A percentile compares a stretch with the other conserved stretches of the same genome.
These are phyloP conservation scores for Varecia variegata DNA, from an alignment of 2,797 vertebrate genomes.

Conservation along the genomic window DNA sequence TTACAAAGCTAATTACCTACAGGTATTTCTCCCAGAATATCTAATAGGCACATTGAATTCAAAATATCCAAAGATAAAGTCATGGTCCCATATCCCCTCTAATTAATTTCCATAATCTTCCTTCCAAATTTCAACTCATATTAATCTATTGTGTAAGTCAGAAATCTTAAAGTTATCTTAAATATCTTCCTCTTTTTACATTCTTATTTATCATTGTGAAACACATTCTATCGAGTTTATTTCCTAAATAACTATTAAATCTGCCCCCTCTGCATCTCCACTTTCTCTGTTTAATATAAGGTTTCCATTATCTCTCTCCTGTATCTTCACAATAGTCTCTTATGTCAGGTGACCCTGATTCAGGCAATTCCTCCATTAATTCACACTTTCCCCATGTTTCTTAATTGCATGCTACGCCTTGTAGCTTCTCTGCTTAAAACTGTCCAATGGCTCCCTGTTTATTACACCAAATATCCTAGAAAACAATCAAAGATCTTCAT, in stretches of 20 bases:
- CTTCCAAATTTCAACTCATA: background rate
- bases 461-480: background rate
- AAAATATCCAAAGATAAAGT: slow-evolving; percentile 17
- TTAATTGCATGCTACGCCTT: background rate
- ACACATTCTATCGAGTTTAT: background rate
- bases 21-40: background rate
- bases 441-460: background rate
- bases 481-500: background rate
- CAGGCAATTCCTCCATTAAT: background rate
- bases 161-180: background rate
- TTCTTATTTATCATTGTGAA: slow-evolving; percentile 7
- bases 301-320: background rate
- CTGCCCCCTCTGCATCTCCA: background rate
- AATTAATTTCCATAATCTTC: slow-evolving; percentile 31
- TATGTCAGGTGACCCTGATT: background rate
- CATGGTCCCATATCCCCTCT: background rate
- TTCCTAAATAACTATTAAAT: background rate
- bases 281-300: background rate
- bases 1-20: background rate
- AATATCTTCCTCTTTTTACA: background rate
- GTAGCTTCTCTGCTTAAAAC: background rate
- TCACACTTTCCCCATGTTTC: background rate
- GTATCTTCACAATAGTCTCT: background rate
- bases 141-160: background rate
- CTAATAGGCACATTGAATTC: background rate